Evolutionary conservation across 2,888 invertebrate species (phyloP).

Genomic region (Acronicta aceris): DNA sequence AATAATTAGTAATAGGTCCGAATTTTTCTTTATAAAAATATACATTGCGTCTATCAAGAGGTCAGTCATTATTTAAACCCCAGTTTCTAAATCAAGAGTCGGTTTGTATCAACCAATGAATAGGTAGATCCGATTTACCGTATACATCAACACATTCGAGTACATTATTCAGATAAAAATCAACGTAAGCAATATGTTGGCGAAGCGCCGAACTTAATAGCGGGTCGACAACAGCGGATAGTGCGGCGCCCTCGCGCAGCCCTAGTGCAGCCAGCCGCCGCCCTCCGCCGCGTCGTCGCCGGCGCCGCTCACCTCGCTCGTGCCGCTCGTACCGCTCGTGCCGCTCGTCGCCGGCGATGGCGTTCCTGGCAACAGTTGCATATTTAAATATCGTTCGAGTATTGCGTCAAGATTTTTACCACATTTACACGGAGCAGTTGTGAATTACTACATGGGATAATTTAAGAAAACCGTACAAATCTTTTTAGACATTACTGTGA

Average conservation of each 20-base stretch:
- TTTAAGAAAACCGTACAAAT: too few species aligned
- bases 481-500: too few species aligned
- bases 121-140: too few species aligned
- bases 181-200: constrained; percentile 59
- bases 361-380: constrained; percentile 57
- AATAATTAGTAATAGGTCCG: too few species aligned
- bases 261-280: constrained; percentile 37
- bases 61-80: too few species aligned
- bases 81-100: not conserved
- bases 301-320: constrained; percentile 44
- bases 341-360: constrained; percentile 70
- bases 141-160: constrained; percentile 25
- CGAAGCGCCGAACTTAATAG: constrained; percentile 86
- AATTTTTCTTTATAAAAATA: too few species aligned
- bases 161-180: constrained; percentile 17
- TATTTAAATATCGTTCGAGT: too few species aligned
- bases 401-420: too few species aligned
- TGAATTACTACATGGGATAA: too few species aligned
- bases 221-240: constrained; percentile 71
- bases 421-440: too few species aligned
- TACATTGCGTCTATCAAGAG: too few species aligned
- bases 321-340: constrained; percentile 60
- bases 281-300: constrained; percentile 53
- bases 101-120: not conserved
- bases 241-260: constrained; percentile 44